Percentiles rank a stretch among this genome's conserved stretches.
These are phyloP conservation scores for Eristalis intricaria DNA, from an alignment of 2,888 invertebrate species.

Conservation along the genomic window DNA sequence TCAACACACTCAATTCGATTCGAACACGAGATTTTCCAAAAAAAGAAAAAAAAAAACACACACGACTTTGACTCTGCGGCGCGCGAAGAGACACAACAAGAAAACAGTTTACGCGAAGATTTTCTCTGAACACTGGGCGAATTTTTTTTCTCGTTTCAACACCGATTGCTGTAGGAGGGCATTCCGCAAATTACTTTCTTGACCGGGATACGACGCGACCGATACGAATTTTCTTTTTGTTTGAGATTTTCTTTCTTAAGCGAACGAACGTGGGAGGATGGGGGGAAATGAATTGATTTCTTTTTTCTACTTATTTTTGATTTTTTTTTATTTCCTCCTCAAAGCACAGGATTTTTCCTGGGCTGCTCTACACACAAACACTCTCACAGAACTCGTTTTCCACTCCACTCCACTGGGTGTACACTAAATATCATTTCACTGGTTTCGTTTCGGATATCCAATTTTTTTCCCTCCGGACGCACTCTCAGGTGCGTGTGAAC, in stretches of 20 bases:
- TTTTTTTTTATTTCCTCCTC: conserved; percentile 21
- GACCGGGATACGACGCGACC: conserved; percentile 19
- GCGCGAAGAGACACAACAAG: not conserved
- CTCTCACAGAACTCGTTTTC: conserved; percentile 80
- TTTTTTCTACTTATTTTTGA: conserved; percentile 35
- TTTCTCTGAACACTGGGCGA: conserved; percentile 55
- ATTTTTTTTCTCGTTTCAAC: conserved; percentile 21
- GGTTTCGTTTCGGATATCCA: conserved; percentile 66
- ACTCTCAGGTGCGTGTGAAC: conserved; percentile 34
- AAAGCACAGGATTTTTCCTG: conserved; percentile 65
- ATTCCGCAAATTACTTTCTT: conserved; percentile 30
- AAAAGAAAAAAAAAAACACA: not conserved
- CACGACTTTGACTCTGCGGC: conserved; percentile 43
- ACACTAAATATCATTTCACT: conserved; percentile 71
- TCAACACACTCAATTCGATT: not conserved
- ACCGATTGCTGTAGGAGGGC: conserved; percentile 22
- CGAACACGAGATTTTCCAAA: not conserved
- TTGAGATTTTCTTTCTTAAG: conserved; percentile 15
- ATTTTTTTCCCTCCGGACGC: conserved; percentile 29
- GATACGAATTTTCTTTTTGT: conserved; percentile 17
- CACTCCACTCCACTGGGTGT: conserved; percentile 49
- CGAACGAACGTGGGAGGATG: not conserved
- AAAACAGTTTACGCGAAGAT: conserved; percentile 37
- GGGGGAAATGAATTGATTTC: conserved; percentile 49
- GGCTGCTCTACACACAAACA: conserved; percentile 75